A percentile compares a stretch with the other conserved stretches of the same genome.
phyloP scores from a whole-genome alignment of 2,888 invertebrate genomes.

The Salticus scenicus region DNA sequence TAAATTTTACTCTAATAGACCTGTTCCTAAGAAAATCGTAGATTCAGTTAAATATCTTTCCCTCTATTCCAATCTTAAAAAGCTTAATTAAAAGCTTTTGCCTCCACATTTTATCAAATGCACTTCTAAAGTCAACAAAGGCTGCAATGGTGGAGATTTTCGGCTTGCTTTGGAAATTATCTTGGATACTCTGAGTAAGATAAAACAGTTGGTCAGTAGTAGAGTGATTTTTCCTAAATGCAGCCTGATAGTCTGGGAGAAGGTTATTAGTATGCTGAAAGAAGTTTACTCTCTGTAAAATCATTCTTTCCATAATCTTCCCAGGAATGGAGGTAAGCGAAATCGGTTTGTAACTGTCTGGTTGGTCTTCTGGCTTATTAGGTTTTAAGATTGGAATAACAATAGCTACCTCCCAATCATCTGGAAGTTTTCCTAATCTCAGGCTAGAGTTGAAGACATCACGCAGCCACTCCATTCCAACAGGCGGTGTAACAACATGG shows the following conservation, averaged over 20 bases:
- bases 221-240: background rate
- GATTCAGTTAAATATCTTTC: too few relatives aligned
- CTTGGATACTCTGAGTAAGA: background rate
- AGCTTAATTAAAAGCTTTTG: too few relatives aligned
- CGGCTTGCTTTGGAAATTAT: background rate
- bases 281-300: background rate
- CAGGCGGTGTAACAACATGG: background rate
- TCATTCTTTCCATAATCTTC: slow-evolving; percentile 6
- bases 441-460: background rate
- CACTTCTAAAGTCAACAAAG: background rate
- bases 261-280: background rate
- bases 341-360: slow-evolving; percentile 2
- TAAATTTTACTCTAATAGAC: too few relatives aligned
- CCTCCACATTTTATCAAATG: background rate
- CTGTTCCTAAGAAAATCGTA: too few relatives aligned
- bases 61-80: too few relatives aligned
- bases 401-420: background rate
- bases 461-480: background rate
- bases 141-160: background rate
- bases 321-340: background rate
- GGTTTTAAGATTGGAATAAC: background rate
- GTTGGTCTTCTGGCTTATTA: background rate
- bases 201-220: background rate
- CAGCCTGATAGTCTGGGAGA: background rate
- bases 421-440: background rate